Evolutionary conservation across 2,888 invertebrate genomes (phyloP).

Genomic region (Drosophila prolongata): DNA sequence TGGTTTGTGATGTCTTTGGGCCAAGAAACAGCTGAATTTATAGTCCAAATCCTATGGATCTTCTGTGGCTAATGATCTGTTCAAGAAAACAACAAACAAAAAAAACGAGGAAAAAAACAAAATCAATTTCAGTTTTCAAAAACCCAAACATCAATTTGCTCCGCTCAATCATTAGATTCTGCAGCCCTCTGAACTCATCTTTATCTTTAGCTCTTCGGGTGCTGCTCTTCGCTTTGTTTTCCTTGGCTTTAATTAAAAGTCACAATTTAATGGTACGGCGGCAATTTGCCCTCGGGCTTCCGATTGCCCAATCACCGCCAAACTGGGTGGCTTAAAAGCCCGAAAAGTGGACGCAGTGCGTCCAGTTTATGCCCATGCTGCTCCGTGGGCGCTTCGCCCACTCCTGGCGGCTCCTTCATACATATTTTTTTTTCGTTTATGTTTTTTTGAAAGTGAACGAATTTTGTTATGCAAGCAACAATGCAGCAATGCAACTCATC

Average conservation of each 20-base stretch:
- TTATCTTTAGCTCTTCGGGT: conserved; percentile 21
- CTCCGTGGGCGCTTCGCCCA: conserved; percentile 25
- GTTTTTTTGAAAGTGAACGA: conserved; percentile 42
- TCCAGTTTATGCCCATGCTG: conserved; percentile 56
- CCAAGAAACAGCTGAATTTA: conserved; percentile 59
- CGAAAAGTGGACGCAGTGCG: conserved; percentile 52
- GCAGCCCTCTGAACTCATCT: conserved; percentile 45
- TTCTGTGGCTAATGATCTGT: conserved; percentile 66
- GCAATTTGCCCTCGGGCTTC: conserved; percentile 47
- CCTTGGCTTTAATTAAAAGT: conserved; percentile 67
- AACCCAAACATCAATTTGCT: conserved; percentile 47
- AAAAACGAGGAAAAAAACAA: background rate
- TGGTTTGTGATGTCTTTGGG: conserved; percentile 62
- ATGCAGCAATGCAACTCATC: conserved; percentile 38
- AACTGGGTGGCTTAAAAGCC: conserved; percentile 48
- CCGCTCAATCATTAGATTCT: conserved; percentile 55
- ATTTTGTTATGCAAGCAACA: conserved; percentile 29
- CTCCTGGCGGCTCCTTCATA: conserved; percentile 13
- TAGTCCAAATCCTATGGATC: conserved; percentile 45
- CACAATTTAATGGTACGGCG: conserved; percentile 53
- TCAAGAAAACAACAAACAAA: conserved; percentile 19
- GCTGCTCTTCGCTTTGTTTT: conserved; percentile 24
- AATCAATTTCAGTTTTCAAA: conserved; percentile 29
- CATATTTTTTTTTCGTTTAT: background rate
- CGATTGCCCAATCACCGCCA: conserved; percentile 29